phyloP scores from a whole-genome alignment of 2,888 invertebrate genomes.

The Stenichneumon culpator region DNA sequence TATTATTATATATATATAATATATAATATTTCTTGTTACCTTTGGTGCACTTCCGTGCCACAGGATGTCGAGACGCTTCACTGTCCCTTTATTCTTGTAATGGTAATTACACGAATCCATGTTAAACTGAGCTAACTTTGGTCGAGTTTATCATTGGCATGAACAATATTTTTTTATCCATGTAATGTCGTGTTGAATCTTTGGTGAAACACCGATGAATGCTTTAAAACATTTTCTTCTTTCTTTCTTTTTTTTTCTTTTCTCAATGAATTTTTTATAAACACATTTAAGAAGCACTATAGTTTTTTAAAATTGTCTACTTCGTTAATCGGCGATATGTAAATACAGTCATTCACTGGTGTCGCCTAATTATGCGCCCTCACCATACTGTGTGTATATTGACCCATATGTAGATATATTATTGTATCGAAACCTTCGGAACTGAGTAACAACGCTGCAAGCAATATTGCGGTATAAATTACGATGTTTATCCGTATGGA shows the following conservation, averaged over 20 bases:
- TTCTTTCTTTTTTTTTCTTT: not conserved
- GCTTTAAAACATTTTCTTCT: not conserved
- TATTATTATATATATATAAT: not conserved
- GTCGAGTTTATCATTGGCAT: conserved; percentile 32
- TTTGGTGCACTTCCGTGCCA: not conserved
- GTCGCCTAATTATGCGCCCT: not conserved
- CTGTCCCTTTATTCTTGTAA: not conserved
- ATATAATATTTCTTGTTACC: not conserved
- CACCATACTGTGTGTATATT: conserved; percentile 12
- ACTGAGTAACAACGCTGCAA: not conserved
- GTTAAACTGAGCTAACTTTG: not conserved
- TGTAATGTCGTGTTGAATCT: conserved; percentile 29
- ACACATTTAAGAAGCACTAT: not conserved
- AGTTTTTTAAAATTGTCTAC: not conserved
- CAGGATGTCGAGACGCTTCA: not conserved
- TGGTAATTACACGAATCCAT: not conserved
- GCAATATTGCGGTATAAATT: not conserved
- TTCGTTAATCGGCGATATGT: not conserved
- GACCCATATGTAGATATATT: not conserved
- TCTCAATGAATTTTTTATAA: not conserved
- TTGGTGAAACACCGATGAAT: conserved; percentile 5
- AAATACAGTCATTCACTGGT: not conserved
- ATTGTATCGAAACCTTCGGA: not conserved
- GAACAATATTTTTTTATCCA: conserved; percentile 21
- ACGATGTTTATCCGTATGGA: not conserved